phyloP scores from a whole-genome alignment of 1,140 invertebrate species.

The Panagrolaimus sp. region DNA sequence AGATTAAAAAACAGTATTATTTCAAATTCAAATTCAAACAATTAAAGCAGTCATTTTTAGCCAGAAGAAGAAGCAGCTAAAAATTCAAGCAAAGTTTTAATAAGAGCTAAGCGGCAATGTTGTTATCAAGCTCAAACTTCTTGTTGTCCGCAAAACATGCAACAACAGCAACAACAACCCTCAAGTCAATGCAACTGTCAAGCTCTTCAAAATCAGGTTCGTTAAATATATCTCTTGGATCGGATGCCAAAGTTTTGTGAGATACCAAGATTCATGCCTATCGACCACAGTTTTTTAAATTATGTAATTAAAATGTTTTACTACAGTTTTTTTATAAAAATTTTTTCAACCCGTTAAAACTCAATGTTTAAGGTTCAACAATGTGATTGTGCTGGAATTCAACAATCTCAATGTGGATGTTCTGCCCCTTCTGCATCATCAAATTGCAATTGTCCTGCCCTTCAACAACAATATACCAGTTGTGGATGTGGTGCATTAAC shows the following conservation, averaged over 20 bases:
- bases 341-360: no score
- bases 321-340: neutral
- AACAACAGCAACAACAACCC: slow-evolving; percentile 21
- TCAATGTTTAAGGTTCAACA: slow-evolving; percentile 16
- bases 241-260: no score
- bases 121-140: slow-evolving; percentile 18
- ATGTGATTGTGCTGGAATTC: slow-evolving; percentile 28
- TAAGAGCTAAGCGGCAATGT: slow-evolving; percentile 25
- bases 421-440: neutral
- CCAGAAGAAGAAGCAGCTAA: neutral
- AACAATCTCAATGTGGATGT: slow-evolving; percentile 25
- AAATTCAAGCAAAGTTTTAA: slow-evolving; percentile 18
- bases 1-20: no score
- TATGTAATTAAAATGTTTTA: no score
- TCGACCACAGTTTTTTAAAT: no score
- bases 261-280: no score
- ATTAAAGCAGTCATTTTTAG: no score
- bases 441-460: slow-evolving; percentile 19
- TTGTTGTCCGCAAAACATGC: slow-evolving; percentile 12
- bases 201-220: slow-evolving; percentile 17
- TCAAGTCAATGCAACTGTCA: slow-evolving; percentile 15
- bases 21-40: no score
- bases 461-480: slow-evolving; percentile 24
- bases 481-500: slow-evolving; percentile 24
- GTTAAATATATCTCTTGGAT: no score